Conservation (phyloP, 2,797 vertebrate genomes). For the Crenichthys baileyi region DNA sequence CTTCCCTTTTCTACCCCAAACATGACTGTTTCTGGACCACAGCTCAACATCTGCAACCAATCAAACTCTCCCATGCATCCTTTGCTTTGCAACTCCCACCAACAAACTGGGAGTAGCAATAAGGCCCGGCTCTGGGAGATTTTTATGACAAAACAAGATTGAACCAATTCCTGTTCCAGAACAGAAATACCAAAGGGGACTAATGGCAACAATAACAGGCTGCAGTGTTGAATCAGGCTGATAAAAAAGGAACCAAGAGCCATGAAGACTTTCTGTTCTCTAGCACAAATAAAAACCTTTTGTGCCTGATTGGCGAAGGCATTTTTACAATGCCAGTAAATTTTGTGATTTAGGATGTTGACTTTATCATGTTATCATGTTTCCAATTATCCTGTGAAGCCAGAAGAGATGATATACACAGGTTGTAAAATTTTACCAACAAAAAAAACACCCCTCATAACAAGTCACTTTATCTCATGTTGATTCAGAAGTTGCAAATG, state of each 20-base stretch:
- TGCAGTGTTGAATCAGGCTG: constrained; percentile 51
- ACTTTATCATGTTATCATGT: constrained; percentile 68
- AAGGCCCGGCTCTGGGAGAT: constrained; percentile 45
- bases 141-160: constrained; percentile 64
- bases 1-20: constrained; percentile 50
- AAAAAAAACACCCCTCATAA: constrained; percentile 37
- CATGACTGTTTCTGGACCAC: constrained; percentile 45
- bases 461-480: constrained; percentile 21
- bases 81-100: constrained; percentile 61
- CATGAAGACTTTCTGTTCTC: constrained; percentile 40
- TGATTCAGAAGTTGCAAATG: constrained; percentile 23
- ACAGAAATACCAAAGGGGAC: constrained; percentile 64
- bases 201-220: constrained; percentile 68
- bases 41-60: constrained; percentile 69
- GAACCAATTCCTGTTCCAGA: constrained; percentile 62
- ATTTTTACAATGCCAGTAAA: constrained; percentile 61
- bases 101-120: constrained; percentile 56
- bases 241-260: constrained; percentile 32
- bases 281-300: constrained; percentile 51
- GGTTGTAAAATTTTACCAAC: constrained; percentile 51
- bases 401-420: constrained; percentile 51
- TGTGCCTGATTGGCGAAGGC: constrained; percentile 28
- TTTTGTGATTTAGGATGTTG: constrained; percentile 57
- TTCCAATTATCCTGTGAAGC: constrained; percentile 62
- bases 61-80: constrained; percentile 61